Evolutionary conservation across 2,797 vertebrate genomes (phyloP).

Genomic region (Platalea minor): DNA sequence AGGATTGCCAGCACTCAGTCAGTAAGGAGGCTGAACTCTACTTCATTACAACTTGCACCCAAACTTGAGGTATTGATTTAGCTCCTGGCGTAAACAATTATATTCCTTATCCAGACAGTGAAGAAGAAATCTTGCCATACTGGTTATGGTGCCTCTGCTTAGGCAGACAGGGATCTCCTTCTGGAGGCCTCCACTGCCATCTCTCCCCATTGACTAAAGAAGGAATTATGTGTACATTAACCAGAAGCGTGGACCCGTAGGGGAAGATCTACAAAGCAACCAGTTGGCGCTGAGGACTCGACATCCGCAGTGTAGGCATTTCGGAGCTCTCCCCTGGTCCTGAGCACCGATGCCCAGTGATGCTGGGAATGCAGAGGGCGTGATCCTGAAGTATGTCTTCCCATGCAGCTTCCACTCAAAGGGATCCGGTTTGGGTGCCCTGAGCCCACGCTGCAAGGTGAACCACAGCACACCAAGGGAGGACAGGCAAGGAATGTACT

Average conservation of each 20-base stretch:
- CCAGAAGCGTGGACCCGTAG: neutral
- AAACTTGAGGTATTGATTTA: neutral
- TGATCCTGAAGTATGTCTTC: neutral
- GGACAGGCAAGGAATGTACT: neutral
- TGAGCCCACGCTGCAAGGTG: neutral
- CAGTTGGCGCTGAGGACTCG: neutral
- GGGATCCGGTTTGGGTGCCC: neutral
- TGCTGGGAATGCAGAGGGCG: accelerated
- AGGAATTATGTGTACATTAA: neutral
- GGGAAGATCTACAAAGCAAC: neutral
- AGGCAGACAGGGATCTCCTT: neutral
- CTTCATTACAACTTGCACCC: neutral
- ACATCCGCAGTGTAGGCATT: neutral
- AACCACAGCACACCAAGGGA: neutral
- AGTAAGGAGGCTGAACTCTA: neutral
- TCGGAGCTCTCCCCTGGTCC: neutral
- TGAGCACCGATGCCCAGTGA: neutral
- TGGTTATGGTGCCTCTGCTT: neutral
- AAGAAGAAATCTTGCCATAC: neutral
- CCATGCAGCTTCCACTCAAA: neutral
- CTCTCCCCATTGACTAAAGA: neutral
- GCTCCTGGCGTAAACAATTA: neutral
- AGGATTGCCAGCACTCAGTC: neutral
- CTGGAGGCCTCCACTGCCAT: neutral
- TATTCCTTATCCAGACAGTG: neutral